Conservation (phyloP, 2,888 invertebrate species). For the Scrobipalpa costella region DNA sequence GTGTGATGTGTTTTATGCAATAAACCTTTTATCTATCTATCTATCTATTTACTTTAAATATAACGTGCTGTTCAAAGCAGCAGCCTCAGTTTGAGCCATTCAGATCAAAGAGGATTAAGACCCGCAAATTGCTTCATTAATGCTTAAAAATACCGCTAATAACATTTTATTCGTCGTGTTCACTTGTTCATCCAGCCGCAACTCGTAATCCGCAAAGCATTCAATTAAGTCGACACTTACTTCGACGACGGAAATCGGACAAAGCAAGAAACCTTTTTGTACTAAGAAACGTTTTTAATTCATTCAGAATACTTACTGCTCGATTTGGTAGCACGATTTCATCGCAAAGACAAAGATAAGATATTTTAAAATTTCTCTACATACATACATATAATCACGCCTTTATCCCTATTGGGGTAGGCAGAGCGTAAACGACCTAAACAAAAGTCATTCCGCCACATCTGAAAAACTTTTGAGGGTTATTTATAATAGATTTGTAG, state of each 20-base stretch:
- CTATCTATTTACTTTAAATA: no score
- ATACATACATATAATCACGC: no score
- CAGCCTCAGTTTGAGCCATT: neutral
- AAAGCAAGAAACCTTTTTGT: conserved; percentile 25
- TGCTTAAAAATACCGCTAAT: neutral
- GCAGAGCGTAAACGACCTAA: no score
- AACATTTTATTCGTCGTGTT: conserved; percentile 1
- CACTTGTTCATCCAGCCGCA: neutral
- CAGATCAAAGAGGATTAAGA: conserved; percentile 3
- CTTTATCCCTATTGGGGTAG: no score
- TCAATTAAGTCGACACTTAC: conserved; percentile 23
- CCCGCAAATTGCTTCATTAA: neutral
- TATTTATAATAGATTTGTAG: no score
- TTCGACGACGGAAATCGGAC: conserved; percentile 21
- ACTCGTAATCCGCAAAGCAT: conserved; percentile 15
- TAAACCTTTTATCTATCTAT: no score
- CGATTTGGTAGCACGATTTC: neutral
- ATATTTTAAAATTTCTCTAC: neutral
- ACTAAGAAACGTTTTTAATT: conserved; percentile 10
- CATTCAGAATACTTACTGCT: conserved; percentile 12
- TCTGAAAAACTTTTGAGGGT: no score
- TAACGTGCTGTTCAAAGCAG: no score
- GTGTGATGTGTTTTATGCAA: no score
- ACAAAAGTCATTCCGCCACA: no score
- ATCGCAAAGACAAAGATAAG: neutral